phyloP scores from a whole-genome alignment of 2,797 vertebrate species.

The Spinus pinus region DNA sequence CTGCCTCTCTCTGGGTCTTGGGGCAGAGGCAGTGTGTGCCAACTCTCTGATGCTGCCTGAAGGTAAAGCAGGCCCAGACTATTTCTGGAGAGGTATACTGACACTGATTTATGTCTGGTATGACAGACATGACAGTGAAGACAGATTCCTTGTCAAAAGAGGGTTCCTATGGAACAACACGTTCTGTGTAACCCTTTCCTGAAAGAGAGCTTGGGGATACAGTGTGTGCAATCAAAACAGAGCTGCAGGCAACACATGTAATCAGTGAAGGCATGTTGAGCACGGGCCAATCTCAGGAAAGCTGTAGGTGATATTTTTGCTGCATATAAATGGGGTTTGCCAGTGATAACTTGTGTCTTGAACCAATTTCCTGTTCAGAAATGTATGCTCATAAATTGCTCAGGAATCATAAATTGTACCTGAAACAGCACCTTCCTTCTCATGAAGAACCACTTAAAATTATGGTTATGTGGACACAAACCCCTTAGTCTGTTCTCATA shows the following conservation, averaged over 20 bases:
- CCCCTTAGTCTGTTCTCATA: neutral
- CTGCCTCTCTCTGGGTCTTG: neutral
- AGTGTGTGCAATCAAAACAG: neutral
- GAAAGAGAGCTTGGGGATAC: constrained; percentile 20
- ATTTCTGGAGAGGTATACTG: neutral
- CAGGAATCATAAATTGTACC: neutral
- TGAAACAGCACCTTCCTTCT: neutral
- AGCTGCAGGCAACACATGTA: constrained; percentile 51
- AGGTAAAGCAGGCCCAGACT: neutral
- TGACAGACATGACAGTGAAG: neutral
- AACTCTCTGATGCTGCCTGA: neutral
- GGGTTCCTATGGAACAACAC: neutral
- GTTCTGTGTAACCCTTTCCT: constrained; percentile 1
- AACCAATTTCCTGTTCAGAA: constrained; percentile 48
- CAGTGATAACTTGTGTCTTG: constrained; percentile 34
- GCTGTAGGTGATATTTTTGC: constrained; percentile 14
- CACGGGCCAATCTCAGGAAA: constrained; percentile 22
- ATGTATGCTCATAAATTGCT: neutral
- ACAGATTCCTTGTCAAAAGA: neutral
- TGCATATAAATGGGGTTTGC: constrained; percentile 29
- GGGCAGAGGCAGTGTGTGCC: neutral
- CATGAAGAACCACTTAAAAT: neutral
- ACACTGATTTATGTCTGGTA: constrained; percentile 23
- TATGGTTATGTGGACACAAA: neutral
- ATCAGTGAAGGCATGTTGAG: constrained; percentile 16